These are phyloP conservation scores for Grus americana DNA, from an alignment of 2,113 vertebrate genomes.

Conservation along the genomic window DNA sequence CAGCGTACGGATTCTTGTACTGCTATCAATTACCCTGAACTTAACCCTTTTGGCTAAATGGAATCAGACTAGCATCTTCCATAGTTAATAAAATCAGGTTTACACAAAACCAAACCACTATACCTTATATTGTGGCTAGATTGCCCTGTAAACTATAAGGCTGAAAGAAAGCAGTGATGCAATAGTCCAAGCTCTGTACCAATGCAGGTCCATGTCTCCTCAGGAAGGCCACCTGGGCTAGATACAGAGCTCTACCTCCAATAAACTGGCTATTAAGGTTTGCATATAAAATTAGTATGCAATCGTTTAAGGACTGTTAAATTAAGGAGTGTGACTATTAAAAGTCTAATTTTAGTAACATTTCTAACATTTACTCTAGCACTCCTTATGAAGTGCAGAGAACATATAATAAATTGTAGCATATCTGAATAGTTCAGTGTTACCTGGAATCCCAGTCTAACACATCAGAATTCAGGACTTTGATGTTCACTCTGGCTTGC, in stretches of 20 bases:
- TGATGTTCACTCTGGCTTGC: not conserved
- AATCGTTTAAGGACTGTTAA: not conserved
- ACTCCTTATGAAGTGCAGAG: not conserved
- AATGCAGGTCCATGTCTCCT: not conserved
- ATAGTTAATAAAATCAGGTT: not conserved
- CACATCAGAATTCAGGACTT: constrained; percentile 5
- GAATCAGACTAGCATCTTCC: not conserved
- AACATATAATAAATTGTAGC: not conserved
- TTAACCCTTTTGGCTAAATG: not conserved
- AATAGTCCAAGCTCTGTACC: not conserved
- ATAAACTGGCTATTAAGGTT: not conserved
- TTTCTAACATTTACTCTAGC: not conserved
- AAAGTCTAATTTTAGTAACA: not conserved
- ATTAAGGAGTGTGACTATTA: not conserved
- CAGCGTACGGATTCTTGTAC: not conserved
- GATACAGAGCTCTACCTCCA: not conserved
- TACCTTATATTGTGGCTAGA: not conserved
- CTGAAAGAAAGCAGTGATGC: not conserved
- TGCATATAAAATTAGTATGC: not conserved
- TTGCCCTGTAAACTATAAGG: not conserved
- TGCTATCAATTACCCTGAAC: not conserved
- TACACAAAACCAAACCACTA: not conserved
- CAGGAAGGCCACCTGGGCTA: not conserved
- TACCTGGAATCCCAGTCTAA: constrained; percentile 69
- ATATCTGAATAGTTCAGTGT: not conserved